phyloP scores from a whole-genome alignment of 1,140 invertebrate species.

The Apolygus lucorum region DNA sequence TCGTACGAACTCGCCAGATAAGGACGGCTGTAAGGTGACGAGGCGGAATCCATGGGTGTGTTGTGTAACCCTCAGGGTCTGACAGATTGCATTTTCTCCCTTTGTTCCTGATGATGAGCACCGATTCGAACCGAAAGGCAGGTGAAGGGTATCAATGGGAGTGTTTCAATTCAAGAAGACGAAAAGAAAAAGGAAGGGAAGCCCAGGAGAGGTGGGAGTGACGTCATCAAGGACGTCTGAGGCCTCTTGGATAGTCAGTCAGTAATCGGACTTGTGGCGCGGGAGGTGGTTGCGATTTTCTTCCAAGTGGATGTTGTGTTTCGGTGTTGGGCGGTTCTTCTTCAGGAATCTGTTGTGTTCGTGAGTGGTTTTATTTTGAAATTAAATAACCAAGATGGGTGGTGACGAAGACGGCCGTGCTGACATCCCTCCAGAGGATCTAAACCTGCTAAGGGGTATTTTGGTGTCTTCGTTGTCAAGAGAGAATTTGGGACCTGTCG shows the following conservation, averaged over 20 bases:
- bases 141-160: not conserved
- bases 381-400: constrained; percentile 24
- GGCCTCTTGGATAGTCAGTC: not conserved
- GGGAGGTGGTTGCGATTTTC: not conserved
- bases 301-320: not conserved
- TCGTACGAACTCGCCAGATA: too few relatives aligned
- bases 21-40: too few relatives aligned
- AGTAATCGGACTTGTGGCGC: not conserved
- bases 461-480: constrained; percentile 50
- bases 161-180: too few relatives aligned
- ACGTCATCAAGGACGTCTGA: constrained; percentile 12
- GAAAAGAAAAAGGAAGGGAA: not conserved
- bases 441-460: constrained; percentile 49
- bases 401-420: constrained; percentile 8
- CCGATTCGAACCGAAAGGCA: not conserved
- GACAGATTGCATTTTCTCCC: too few relatives aligned
- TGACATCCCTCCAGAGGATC: constrained; percentile 31
- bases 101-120: not conserved
- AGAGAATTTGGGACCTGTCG: constrained; percentile 46
- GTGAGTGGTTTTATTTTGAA: too few relatives aligned
- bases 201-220: not conserved
- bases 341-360: not conserved
- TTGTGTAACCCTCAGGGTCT: too few relatives aligned
- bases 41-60: too few relatives aligned
- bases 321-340: not conserved